A percentile compares a stretch with the other conserved stretches of the same genome.
Evolutionary conservation across 2,797 vertebrate species (phyloP).

Genomic region (Fringilla coelebs): DNA sequence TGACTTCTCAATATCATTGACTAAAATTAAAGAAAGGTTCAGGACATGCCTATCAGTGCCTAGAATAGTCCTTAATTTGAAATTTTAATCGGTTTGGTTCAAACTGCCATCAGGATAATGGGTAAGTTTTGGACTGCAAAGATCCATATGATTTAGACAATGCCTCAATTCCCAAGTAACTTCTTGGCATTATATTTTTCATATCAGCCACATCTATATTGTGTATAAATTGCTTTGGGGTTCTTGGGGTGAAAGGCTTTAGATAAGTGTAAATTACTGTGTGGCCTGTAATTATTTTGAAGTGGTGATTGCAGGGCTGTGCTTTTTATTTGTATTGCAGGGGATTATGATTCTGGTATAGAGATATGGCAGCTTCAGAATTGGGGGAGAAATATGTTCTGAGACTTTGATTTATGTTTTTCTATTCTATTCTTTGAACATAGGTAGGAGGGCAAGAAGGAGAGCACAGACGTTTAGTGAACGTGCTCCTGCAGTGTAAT

Average conservation of each 20-base stretch:
- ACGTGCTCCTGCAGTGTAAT: conserved; percentile 46
- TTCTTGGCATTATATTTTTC: not conserved
- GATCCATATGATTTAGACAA: not conserved
- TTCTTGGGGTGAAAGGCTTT: conserved; percentile 22
- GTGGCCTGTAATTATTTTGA: conserved; percentile 52
- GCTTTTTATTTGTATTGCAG: conserved; percentile 11
- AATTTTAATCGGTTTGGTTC: not conserved
- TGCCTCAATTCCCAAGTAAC: not conserved
- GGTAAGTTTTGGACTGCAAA: not conserved
- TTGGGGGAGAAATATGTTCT: conserved; percentile 27
- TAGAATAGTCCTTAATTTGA: not conserved
- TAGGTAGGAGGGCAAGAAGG: conserved; percentile 53
- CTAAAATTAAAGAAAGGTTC: not conserved
- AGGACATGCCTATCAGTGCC: not conserved
- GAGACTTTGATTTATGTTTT: conserved; percentile 65
- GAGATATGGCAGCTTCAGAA: conserved; percentile 24
- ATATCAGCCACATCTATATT: conserved; percentile 18
- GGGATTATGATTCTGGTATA: conserved; percentile 4
- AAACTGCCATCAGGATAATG: not conserved
- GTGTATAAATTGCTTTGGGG: conserved; percentile 35
- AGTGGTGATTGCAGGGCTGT: conserved; percentile 8
- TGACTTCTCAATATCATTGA: not conserved
- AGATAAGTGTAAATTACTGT: conserved; percentile 48
- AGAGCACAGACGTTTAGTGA: conserved; percentile 46
- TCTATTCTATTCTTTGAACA: conserved; percentile 55